A percentile compares a stretch with the other conserved stretches of the same genome.
Evolutionary conservation across 2,797 vertebrate species (phyloP).

Genomic region (Philypnodon macrostomus): DNA sequence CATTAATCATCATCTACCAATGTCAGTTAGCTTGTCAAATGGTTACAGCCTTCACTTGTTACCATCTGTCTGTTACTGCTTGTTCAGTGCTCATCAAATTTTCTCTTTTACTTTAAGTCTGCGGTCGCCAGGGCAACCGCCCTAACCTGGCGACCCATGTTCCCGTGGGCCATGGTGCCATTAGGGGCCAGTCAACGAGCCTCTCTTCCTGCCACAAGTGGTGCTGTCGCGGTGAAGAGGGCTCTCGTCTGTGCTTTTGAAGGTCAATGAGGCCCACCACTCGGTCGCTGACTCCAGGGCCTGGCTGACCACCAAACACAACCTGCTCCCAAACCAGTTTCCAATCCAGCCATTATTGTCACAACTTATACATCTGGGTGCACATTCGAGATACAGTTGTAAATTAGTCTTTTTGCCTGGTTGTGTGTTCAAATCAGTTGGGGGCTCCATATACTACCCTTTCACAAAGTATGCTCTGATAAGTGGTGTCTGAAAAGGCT

Average conservation of each 20-base stretch:
- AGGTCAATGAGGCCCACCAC: constrained; percentile 76
- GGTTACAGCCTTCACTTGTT: too few species aligned
- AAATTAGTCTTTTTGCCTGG: too few species aligned
- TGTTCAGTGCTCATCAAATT: constrained; percentile 25
- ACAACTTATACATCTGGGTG: constrained; percentile 23
- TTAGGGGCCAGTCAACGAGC: constrained; percentile 77
- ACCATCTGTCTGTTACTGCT: constrained; percentile 21
- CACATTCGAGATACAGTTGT: constrained; percentile 16
- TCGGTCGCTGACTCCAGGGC: constrained; percentile 66
- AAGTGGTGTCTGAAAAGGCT: too few species aligned
- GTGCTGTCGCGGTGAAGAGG: constrained; percentile 71
- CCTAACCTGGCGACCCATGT: constrained; percentile 65
- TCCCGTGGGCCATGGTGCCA: constrained; percentile 65
- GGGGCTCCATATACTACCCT: constrained; percentile 14
- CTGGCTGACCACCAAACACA: constrained; percentile 36
- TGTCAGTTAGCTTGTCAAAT: too few species aligned
- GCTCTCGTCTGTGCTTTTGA: constrained; percentile 69
- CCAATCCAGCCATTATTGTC: constrained; percentile 30
- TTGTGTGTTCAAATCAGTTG: constrained; percentile 22
- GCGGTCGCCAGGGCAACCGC: constrained; percentile 71
- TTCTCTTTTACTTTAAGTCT: constrained; percentile 16
- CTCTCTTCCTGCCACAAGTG: constrained; percentile 79
- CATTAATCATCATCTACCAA: too few species aligned
- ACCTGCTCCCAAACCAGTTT: constrained; percentile 28
- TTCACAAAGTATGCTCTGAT: constrained; percentile 17